Evolutionary conservation across 2,113 vertebrate species (phyloP), one percentile per base, ranked within the genome.

Genomic region (Diphyllodes magnificus): DNA sequence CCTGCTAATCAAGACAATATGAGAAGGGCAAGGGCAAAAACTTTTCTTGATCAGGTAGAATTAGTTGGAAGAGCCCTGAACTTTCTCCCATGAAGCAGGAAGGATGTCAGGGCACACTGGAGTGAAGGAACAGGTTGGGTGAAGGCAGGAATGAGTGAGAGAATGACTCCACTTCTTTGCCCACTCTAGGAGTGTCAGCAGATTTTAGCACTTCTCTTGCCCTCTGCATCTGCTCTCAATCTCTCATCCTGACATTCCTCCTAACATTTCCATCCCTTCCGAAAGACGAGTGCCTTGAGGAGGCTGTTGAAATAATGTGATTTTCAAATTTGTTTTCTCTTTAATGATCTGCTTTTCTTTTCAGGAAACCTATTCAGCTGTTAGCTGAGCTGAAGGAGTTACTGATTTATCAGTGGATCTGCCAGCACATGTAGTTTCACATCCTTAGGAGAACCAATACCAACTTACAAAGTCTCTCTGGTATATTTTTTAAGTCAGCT

Each of bases 1-100:
- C 4, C 22, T 25, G 15, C 50, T 86, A 66, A 51, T 65, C 11
- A 44, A 69, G 20, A 42, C 15, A 54, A 13, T 6, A n/a, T 7
- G 9, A 17, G 15, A 33, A 60, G 6, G 5, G 2, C n/a, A 47
- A 21, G 3, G 3, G 3, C n/a, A 35, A n/a, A 44, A n/a, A 24
- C 8, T 23, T 77, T 64, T 68, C 30, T 33, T 60, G 35, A 22
- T 40, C 9, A 73, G 45, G 15, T 24, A 42, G 23, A 11, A 23
- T 23, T 25, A 64, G 18, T 1, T 86, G 57, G 33, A 76, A 42
- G 50, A 69, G 11, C 27, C 27, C 45, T 40, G 45, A 44, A 21
- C 14, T 21, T 2, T 31, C 20, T 80, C 11, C 40, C 1, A 0
- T 15, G 44, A 6, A 15, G 13, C 39, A 28, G 40, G 30, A 57